Evolutionary conservation across 64 coral and sea anemone species (phyloP).

Genomic region (Montipora capricornis): DNA sequence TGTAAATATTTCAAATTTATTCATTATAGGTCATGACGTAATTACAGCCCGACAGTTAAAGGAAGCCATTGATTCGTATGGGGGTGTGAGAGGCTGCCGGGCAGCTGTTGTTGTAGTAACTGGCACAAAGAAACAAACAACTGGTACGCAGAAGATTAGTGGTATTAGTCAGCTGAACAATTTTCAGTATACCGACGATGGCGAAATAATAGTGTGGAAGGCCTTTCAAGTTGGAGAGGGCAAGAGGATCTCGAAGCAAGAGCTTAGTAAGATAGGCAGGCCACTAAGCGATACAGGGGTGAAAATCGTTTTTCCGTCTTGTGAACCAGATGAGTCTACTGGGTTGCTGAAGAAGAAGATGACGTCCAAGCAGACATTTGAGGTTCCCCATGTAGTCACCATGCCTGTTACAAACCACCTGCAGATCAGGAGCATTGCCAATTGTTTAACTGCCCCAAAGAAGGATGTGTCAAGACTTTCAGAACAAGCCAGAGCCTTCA

Average conservation of each 20-base stretch:
- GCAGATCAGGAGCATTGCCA: neutral
- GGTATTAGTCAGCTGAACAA: slow-evolving; percentile 72
- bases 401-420: neutral
- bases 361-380: neutral
- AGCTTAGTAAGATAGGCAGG: slow-evolving; percentile 12
- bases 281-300: slow-evolving; percentile 14
- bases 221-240: slow-evolving; percentile 44
- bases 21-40: slow-evolving; percentile 65
- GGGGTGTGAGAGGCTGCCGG: slow-evolving; percentile 49
- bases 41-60: slow-evolving; percentile 38
- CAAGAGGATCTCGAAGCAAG: slow-evolving; percentile 18
- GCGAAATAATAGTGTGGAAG: slow-evolving; percentile 19
- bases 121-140: slow-evolving; percentile 43
- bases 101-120: slow-evolving; percentile 35
- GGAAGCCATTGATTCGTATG: slow-evolving; percentile 56
- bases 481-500: slow-evolving; percentile 32
- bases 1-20: neutral
- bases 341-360: slow-evolving; percentile 27
- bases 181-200: slow-evolving; percentile 53
- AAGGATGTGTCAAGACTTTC: slow-evolving; percentile 38
- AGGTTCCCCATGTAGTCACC: neutral
- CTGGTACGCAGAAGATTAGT: slow-evolving; percentile 13
- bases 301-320: neutral
- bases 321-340: slow-evolving; percentile 8
- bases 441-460: slow-evolving; percentile 42